Evolutionary conservation across 1,140 invertebrate genomes (phyloP), one percentile per base, ranked within the genome.

Genomic region (Diorhabda elongata): DNA sequence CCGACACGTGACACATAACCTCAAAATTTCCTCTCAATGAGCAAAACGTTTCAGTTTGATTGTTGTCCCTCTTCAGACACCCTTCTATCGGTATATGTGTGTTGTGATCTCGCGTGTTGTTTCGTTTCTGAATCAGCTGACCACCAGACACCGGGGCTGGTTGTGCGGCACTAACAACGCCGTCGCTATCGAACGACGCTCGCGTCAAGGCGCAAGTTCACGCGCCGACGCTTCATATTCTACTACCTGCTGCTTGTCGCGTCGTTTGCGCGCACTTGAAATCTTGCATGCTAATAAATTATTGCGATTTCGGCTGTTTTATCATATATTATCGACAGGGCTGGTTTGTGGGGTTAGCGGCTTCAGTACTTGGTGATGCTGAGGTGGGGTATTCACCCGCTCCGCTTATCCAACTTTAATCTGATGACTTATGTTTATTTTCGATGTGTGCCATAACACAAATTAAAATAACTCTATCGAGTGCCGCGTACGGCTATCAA

Each of bases 141-240:
- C 76, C 72, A 80, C 78, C 77, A 76, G 77, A 78, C 79, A 76
- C 75, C 75, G 73, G 73, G 78, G 75, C 72, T 75, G 77, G 72
- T 81, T 79, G 77, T 79, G 77, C 77, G 78, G 78, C 78, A 81
- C 79, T 81, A 76, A 70, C 74, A 62, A 69, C 73, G 76, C 75
- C 77, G 78, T 67, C 73, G 76, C 75, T 80, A 80, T 81, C 76
- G 79, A 81, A 74, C 79, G 79, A 79, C 78, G 79, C 75, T 78
- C 77, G 70, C 77, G 73, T 72, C 75, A 77, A 67, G 69, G 77
- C 78, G 78, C 75, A 78, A 70, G 77, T 69, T 72, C 75, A 67
- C 73, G 73, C 74, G 75, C 67, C 74, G 76, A 70, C 76, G 75
- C 74, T 71, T 57, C 72, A 63, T 64, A 66, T 67, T 63, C 74